Evolutionary conservation across 2,113 vertebrate species (phyloP).

Genomic region (Helogale parvula): DNA sequence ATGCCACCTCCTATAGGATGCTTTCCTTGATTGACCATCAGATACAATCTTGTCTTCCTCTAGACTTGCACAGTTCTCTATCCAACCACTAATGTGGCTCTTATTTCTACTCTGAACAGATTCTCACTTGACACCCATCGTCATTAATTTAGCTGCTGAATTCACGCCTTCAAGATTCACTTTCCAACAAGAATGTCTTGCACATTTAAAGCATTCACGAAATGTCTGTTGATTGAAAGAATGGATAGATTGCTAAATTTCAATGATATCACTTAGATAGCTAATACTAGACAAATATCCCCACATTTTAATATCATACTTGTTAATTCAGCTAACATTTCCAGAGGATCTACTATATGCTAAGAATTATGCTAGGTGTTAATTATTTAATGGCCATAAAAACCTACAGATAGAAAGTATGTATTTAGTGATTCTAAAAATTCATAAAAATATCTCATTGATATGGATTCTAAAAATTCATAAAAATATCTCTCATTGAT

Average conservation of each 20-base stretch:
- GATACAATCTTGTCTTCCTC: not conserved
- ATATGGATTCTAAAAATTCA: not conserved
- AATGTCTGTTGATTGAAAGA: not conserved
- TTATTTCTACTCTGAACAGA: not conserved
- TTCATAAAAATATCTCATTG: constrained; percentile 19
- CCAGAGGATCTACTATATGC: not conserved
- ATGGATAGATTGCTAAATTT: not conserved
- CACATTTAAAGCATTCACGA: not conserved
- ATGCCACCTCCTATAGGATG: not conserved
- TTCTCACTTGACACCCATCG: not conserved
- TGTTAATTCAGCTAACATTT: constrained; percentile 25
- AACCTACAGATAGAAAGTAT: not conserved
- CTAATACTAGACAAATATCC: not conserved
- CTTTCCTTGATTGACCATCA: not conserved
- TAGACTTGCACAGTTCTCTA: not conserved
- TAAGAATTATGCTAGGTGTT: not conserved
- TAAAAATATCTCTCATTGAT: constrained; percentile 23
- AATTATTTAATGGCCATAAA: not conserved
- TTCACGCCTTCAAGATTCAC: not conserved
- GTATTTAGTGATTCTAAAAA: not conserved
- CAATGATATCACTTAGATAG: not conserved
- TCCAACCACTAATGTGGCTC: not conserved
- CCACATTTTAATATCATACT: not conserved
- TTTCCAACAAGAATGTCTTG: not conserved
- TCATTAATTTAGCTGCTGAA: not conserved